Percentiles rank a stretch among this genome's conserved stretches.
Conservation (phyloP, 1,140 invertebrate genomes). For the Epicauta chinensis region DNA sequence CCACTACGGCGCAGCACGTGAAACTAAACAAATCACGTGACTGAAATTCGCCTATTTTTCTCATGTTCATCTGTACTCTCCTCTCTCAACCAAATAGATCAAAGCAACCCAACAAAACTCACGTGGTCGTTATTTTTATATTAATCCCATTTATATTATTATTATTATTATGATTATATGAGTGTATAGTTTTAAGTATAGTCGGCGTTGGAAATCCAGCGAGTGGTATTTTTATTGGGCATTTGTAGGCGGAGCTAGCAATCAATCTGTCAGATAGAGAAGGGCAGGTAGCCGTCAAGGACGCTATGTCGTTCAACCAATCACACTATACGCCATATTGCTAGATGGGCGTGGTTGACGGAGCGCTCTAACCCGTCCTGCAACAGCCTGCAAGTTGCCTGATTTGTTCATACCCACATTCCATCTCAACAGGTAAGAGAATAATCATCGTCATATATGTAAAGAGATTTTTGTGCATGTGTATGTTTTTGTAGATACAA, state of each 20-base stretch:
- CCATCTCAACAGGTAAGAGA: neutral
- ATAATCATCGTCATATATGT: no score
- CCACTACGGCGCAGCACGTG: no score
- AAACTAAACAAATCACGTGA: no score
- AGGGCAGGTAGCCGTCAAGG: slow-evolving; percentile 36
- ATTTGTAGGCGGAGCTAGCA: slow-evolving; percentile 27
- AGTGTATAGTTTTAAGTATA: no score
- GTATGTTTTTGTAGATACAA: neutral
- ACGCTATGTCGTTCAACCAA: slow-evolving; percentile 34
- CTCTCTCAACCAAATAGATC: no score
- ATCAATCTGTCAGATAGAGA: slow-evolving; percentile 33
- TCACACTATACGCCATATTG: slow-evolving; percentile 39
- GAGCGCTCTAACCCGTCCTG: slow-evolving; percentile 7
- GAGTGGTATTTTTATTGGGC: slow-evolving; percentile 32
- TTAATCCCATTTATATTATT: no score
- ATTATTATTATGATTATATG: neutral
- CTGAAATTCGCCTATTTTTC: no score
- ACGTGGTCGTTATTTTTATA: no score
- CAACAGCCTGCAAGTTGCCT: slow-evolving; percentile 4
- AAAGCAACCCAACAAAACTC: no score
- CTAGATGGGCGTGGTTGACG: slow-evolving; percentile 31
- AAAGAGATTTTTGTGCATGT: no score
- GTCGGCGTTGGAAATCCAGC: slow-evolving; percentile 25
- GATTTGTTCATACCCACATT: neutral
- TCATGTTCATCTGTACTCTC: no score